Base-by-base conservation (phyloP, 92 coral and sea anemone species). In the Porites cylindrica region DNA sequence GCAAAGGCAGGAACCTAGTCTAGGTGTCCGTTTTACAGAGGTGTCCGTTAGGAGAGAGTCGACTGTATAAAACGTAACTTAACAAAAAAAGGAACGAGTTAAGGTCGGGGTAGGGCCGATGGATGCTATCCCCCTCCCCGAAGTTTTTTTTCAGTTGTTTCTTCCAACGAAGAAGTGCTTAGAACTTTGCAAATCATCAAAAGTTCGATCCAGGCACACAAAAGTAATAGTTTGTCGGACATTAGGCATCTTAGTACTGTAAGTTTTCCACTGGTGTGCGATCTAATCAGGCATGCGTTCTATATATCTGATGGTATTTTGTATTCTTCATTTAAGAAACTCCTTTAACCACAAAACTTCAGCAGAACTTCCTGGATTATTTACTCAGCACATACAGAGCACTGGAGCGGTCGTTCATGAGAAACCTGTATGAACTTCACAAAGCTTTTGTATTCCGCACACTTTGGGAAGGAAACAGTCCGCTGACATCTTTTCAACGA, bases 291-390 rank as follows among this genome's bases (percentile, higher is more conserved):
- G 61, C 14, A 10, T 56, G 61, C 16, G 8, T 17, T 18, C 18
- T 62, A 23, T 23, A 23, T 23, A 16, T 62, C n/a, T 62, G 66
- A 19, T 24, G 23, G 32, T 6, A 38, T 6, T 23, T 69, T 23
- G 2, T 23, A 47, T 26, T 24, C 19, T 8, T 2, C 43, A 23
- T 21, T 24, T 13, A 11, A 69, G 74, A 24, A 8, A 19, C 74
- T 23, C 16, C 16, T 12, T 23, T 69, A 19, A 69, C 47, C 74
- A 24, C 51, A 0, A 7, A 10, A 2, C 32, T 69, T 21, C 83
- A 79, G 13, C 83, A 79, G 70, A 50, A 16, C 72, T 79, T 78
- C 8, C 14, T 78, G 13, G 82, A 78, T 38, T 6, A 78, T 14
- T 54, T 78, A 1, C 71, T 78, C 54, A 38, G 71, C 51, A 16